Base-by-base conservation (phyloP, 2,113 vertebrate genomes). In the Percina caprodes region DNA sequence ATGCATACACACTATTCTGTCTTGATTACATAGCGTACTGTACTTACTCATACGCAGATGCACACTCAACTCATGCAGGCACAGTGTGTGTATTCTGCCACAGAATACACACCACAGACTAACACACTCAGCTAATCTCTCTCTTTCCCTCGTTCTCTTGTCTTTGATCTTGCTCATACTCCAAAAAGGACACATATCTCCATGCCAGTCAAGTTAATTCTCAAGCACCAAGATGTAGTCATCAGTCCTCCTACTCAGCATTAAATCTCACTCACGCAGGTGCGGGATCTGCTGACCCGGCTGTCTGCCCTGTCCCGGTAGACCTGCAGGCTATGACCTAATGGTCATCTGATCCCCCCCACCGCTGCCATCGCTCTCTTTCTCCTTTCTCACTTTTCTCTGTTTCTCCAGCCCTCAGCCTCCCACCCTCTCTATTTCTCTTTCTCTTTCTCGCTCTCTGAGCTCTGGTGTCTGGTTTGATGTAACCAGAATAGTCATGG, bases 261-360 rank as follows among this genome's bases (percentile, higher is more conserved):
- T 52, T 79, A 74, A 67, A 59, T 88, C 67, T 84, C 68, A 77
- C 82, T 87, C 86, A 84, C 42, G 82, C 91, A 92, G 92, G 89
- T 93, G 93, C 83, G 81, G 84, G 91, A 88, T 89, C 62, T 92
- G 91, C 91, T 93, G 92, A 93, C 86, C 85, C 24, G 74, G 84
- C 86, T 87, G 54, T 72, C 74, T 68, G 15, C 70, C 86, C 60
- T 1, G 19, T 87, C 91, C 85, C 84, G 5, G 42, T 60, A 59
- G 89, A 88, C 56, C 66, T 68, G 60, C 80, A 88, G 62, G 79
- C 87, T 77, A 80, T 92, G 91, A 93, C 84, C 87, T 90, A 80
- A 91, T 90, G 80, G 85, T 89, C 88, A 93, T 86, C 63, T 86
- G 90, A 93, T 86, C 82, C 71, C 69, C 58, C 21, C 30, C 10